Conservation (phyloP, 1,140 invertebrate genomes). For the Musca vetustissima region DNA sequence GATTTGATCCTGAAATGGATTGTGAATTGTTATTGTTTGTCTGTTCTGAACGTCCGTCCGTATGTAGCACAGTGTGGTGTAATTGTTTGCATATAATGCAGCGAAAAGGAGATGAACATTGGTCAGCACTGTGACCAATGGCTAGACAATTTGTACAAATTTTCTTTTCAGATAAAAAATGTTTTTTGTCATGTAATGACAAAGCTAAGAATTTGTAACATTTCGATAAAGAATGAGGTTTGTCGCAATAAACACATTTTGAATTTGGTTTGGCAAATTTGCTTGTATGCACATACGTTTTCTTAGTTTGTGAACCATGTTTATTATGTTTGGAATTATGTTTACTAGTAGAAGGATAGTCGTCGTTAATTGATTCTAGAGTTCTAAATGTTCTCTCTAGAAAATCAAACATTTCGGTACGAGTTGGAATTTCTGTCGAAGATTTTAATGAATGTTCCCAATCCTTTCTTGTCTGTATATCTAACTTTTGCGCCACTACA, state of each 20-base stretch:
- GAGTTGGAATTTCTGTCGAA: not conserved
- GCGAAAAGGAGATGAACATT: constrained; percentile 7
- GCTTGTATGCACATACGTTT: not conserved
- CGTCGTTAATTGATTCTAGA: constrained; percentile 17
- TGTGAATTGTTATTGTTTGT: not conserved
- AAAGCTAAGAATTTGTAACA: constrained; percentile 14
- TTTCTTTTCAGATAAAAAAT: not conserved
- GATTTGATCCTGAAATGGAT: not conserved
- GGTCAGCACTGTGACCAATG: not conserved
- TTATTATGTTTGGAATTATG: not conserved
- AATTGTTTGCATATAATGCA: constrained; percentile 15
- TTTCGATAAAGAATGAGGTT: constrained; percentile 15
- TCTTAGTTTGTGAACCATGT: too few relatives aligned
- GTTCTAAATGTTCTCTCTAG: constrained; percentile 21
- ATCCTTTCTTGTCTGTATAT: constrained; percentile 5
- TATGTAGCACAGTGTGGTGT: constrained; percentile 9
- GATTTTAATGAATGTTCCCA: constrained; percentile 19
- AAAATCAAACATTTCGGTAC: constrained; percentile 7
- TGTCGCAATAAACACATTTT: constrained; percentile 4
- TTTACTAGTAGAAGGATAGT: not conserved
- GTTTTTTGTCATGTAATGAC: not conserved
- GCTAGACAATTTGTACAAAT: constrained; percentile 16
- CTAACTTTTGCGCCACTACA: constrained; percentile 6
- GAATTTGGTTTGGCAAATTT: not conserved
- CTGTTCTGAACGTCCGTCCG: not conserved